Conservation (phyloP, 2,797 vertebrate species). For the Lepidocolaptes lacrymiger region DNA sequence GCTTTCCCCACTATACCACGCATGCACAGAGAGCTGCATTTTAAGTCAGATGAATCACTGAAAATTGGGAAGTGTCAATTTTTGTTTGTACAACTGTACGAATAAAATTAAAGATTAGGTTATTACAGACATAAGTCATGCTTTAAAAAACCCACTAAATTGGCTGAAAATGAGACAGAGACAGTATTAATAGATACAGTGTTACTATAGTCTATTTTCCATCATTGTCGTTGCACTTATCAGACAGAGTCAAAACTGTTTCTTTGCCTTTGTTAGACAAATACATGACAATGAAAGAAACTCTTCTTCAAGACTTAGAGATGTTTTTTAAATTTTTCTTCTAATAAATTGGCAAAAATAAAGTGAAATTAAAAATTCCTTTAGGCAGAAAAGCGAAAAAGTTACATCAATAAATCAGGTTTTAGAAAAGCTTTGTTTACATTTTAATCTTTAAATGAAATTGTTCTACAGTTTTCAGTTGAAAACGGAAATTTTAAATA, state of each 20-base stretch:
- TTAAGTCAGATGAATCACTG: not conserved
- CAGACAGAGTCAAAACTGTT: not conserved
- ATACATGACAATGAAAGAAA: not conserved
- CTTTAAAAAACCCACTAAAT: not conserved
- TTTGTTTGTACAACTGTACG: slow-evolving; percentile 11
- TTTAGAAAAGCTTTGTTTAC: not conserved
- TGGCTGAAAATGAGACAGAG: slow-evolving; percentile 25
- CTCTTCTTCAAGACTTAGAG: not conserved
- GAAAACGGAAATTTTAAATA: not conserved
- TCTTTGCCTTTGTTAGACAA: not conserved
- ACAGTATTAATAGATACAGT: slow-evolving; percentile 2
- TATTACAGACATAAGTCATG: slow-evolving; percentile 1
- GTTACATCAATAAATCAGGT: not conserved
- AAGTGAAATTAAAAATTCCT: not conserved
- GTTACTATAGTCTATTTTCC: not conserved
- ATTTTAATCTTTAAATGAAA: not conserved
- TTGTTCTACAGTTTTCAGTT: not conserved
- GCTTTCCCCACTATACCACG: not conserved
- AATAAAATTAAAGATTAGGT: slow-evolving; percentile 25
- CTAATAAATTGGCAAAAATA: not conserved
- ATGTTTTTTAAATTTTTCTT: not conserved
- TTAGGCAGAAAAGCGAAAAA: not conserved
- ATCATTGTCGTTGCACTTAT: not conserved
- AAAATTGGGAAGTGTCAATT: not conserved
- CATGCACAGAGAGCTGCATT: not conserved